Evolutionary conservation across 2,888 invertebrate species (phyloP), one percentile per base, ranked within the genome.

Genomic region (Cryptocephalus moraei): DNA sequence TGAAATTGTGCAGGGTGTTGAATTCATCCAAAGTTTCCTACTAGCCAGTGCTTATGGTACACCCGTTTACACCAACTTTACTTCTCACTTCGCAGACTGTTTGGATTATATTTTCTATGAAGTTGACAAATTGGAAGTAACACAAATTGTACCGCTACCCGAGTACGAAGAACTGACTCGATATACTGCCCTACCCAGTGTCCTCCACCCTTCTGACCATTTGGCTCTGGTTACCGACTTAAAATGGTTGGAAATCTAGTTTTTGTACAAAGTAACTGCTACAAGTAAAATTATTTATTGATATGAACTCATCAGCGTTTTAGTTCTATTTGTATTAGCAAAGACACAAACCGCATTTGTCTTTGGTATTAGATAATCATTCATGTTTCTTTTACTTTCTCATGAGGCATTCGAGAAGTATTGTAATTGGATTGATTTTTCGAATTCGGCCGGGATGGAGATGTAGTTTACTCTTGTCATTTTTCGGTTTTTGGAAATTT

Each of bases 131-230:
- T 68, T 89, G 11, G 62, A 71, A 57, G 79, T 90, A 1, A 70
- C 76, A 40, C 75, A 86, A 76, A 81, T 86, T 1, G 77, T 93
- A 48, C 92, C 93, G 0, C 72, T 92, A 58, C 93, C 94, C 0
- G 79, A 79, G 41, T 74, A 80, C 39, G 86, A 88, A 57, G 87
- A 92, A 64, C 73, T 96, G 13, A 77, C 72, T 45, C 72, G 79
- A 45, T 74, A 90, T 61, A 77, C 72, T 36, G 95, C 91, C 1
- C 76, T 96, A 52, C 97, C 97, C 0, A 94, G 91, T 58, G 75
- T 85, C 42, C 83, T 87, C 2, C 89, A 89, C 68, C 96, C 96
- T 1, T 95, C 95, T 1, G 96, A 97, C 73, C 96, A 97, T 69
- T 73, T 97, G 53, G 84, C 96, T 10, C 73, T 95, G 42, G 76